Evolutionary conservation across 2,888 invertebrate genomes (phyloP).

Genomic region (Acanthosepion lycidas): DNA sequence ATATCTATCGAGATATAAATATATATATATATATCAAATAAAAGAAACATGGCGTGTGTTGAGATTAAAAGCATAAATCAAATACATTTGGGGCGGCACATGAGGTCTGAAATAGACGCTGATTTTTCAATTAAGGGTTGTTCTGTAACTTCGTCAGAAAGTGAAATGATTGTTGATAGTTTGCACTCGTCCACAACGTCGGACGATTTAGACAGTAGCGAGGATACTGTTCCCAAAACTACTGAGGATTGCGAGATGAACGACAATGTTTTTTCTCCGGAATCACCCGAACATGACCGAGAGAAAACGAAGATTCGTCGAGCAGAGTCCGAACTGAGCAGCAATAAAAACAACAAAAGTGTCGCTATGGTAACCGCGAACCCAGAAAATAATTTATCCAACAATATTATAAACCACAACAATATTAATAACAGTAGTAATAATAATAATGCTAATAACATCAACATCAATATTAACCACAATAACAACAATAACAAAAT

Average conservation of each 20-base stretch:
- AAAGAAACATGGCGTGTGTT: neutral
- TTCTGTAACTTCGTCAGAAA: constrained; percentile 16
- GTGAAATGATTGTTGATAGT: constrained; percentile 35
- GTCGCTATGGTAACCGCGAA: neutral
- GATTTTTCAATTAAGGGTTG: neutral
- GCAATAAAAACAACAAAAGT: neutral
- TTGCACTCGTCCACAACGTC: neutral
- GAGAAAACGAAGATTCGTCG: neutral
- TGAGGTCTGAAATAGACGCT: neutral
- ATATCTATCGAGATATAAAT: no score
- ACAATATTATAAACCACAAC: neutral
- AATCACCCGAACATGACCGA: neutral
- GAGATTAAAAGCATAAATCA: neutral
- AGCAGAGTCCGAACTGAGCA: neutral
- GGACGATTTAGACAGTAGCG: neutral
- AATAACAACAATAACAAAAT: neutral
- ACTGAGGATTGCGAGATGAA: constrained; percentile 38
- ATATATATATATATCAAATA: no score
- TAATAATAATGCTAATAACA: neutral
- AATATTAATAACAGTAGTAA: neutral
- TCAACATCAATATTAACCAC: neutral
- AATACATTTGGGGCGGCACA: neutral
- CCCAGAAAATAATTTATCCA: neutral
- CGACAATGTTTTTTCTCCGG: constrained; percentile 44
- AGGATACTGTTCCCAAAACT: neutral